These are phyloP conservation scores for Lanius ludovicianus DNA, from an alignment of 2,113 vertebrate species.

Conservation along the genomic window DNA sequence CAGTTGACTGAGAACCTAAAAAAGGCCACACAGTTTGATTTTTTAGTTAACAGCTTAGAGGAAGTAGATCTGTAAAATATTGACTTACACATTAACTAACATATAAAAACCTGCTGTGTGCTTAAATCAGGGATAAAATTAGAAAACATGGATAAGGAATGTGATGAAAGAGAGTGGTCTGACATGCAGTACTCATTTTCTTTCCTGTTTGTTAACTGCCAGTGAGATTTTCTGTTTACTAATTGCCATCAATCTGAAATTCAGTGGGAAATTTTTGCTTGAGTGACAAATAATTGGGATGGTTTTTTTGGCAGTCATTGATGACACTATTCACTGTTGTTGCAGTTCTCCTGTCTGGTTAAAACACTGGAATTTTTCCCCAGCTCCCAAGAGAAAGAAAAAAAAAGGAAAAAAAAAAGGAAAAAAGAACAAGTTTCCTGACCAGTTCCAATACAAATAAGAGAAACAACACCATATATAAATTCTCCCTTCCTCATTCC, in stretches of 20 bases:
- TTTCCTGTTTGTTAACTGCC: neutral
- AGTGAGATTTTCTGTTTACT: neutral
- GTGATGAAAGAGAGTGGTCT: neutral
- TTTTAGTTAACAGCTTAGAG: neutral
- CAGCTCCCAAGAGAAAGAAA: neutral
- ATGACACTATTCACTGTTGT: neutral
- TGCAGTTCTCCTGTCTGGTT: neutral
- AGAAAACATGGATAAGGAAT: neutral
- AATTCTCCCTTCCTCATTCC: neutral
- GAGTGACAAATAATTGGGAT: neutral
- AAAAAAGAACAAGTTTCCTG: neutral
- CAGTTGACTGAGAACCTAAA: constrained; percentile 41
- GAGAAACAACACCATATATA: neutral
- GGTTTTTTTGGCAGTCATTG: neutral
- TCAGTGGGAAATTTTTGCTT: constrained; percentile 14
- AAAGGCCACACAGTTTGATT: neutral
- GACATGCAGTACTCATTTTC: neutral
- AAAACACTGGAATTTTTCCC: neutral
- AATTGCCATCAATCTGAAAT: neutral
- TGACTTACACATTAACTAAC: neutral
- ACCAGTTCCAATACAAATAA: neutral
- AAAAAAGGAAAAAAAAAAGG: fast-evolving
- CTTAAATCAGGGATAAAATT: neutral
- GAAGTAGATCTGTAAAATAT: neutral
- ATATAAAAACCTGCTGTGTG: neutral